Base-by-base conservation (phyloP, 2,888 invertebrate species). In the Masnerella sp. region DNA sequence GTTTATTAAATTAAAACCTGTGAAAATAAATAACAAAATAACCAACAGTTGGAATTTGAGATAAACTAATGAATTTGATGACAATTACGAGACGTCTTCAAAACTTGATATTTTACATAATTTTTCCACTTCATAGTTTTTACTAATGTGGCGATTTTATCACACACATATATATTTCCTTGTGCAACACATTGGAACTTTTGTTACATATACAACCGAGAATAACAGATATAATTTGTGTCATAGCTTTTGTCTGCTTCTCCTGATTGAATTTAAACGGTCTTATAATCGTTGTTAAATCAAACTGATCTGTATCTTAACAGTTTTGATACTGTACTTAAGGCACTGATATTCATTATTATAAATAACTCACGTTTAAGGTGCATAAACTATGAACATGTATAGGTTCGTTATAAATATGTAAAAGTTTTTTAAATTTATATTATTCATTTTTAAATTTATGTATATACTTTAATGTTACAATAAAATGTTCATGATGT, bases 271-370 rank as follows among this genome's bases (percentile, higher is more conserved):
- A 2, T 52, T 45, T 20, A 43, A 3, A 52, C n/a, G 25, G 47
- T 64, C 11, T 17, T 65, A 3, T 30, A 28, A 28, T 7, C 15
- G 25, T 28, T 47, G n/a, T 28, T 45, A 25, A 54, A 47, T 62
- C 18, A 56, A 61, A 62, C 49, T 62, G 22, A 49, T 64, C 64
- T 54, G 51, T 59, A 34, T 54, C 17, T 5, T 32, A 43, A 59
- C 18, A 64, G 28, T 43, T 67, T 51, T 58, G 28, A 67, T 65
- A 65, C 34, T 38, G 49, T 42, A 52, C 14, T 67, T 70, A 74
- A 74, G 74, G 74, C 74, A 74, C 74, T 70, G 62, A 9, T 56
- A 51, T n/a, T n/a, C n/a, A n/a, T 62, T 32, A 47, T 54, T 65
- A 32, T 51, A 38, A 54, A 36, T 58, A 34, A 52, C 25, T 65